Base-by-base conservation (phyloP, 2,888 invertebrate genomes). In the Plebejus argus region DNA sequence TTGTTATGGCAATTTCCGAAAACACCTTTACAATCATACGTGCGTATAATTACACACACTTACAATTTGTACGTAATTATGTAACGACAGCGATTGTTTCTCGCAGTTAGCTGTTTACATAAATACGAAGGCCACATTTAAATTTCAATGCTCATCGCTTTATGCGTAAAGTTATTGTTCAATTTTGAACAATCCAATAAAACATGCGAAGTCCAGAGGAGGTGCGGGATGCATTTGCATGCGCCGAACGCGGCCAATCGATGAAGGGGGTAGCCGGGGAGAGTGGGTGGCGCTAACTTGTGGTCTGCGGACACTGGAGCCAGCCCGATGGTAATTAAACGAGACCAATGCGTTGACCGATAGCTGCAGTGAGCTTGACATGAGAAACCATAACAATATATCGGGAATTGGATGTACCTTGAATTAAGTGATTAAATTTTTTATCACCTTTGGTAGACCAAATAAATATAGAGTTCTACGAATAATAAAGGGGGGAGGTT, bases 151-250 rank as follows among this genome's bases (percentile, higher is more conserved):
- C 49, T 74, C 66, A 33, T 53, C 3, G 35, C 70, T 35, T 70
- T 70, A 35, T 35, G 33, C 70, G 35, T 35, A 35, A 18, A 33
- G 70, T 35, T 35, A 70, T 70, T 70, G 70, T 70, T 70, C 7
- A 35, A 56, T 75, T 79, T 78, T 45, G 76, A 81, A 71, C 78
- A 78, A 80, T 79, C 71, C 75, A 78, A 78, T 79, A 78, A 81
- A 80, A 78, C 77, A 72, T 74, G 23, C 53, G 49, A 74, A 77
- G 23, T 61, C 23, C 58, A 72, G 18, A n/a, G 45, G 18, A 28
- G 39, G 28, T 70, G 45, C 84, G 85, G 85, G 86, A 86, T 89
- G 86, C 89, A 90, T 90, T 90, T 90, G 89, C 88, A 90, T 89
- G 86, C 87, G 84, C 83, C 83, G 84, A 84, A 85, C 81, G 83